Evolutionary conservation across 64 coral and sea anemone species (phyloP), one percentile per base, ranked within the genome.

Genomic region (Montipora sp.): DNA sequence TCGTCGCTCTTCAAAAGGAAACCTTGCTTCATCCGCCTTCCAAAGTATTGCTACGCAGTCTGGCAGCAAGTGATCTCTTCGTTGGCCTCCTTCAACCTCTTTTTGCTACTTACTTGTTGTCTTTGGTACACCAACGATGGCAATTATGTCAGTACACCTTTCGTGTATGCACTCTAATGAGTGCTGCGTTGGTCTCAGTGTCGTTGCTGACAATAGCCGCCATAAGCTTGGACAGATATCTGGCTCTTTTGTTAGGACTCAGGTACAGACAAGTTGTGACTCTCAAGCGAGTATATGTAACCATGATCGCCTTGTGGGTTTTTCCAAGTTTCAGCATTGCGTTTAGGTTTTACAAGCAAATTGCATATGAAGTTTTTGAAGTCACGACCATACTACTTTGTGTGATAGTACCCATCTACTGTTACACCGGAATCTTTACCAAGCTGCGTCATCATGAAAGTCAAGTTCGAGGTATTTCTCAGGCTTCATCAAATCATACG

Each of bases 11-110:
- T 24, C 55, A 50, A 5, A 83, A 63, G 55, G 58, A 63, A 10
- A 16, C 80, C 13, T 83, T 53, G 2, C 57, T 81, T 81, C 57
- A 81, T 22, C 79, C 21, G 51, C 51, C 79, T 8, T 81, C 79
- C n/a, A 74, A 63, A 63, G 59, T 63, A 0, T 16, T 63, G 11
- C 59, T 63, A 3, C 13, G 59, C 14, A 16, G 59, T 63, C 59
- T 63, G 10, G 5, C 59, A 15, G 10, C 59, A 63, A 63, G 59
- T 63, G 59, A 63, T 16, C 59, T 63, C 8, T 63, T 8, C 14
- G 11, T 15, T 63, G 59, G 59, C 14, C 3, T 63, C 59, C 3
- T 16, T 3, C 10, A 12, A 14, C 59, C 14, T 63, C 8, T 63
- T 63, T 63, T 15, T 63, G 5, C 16, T 27, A 23, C n/a, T 22